Evolutionary conservation across 2,888 invertebrate genomes (phyloP).

Genomic region (Lypha dubia): DNA sequence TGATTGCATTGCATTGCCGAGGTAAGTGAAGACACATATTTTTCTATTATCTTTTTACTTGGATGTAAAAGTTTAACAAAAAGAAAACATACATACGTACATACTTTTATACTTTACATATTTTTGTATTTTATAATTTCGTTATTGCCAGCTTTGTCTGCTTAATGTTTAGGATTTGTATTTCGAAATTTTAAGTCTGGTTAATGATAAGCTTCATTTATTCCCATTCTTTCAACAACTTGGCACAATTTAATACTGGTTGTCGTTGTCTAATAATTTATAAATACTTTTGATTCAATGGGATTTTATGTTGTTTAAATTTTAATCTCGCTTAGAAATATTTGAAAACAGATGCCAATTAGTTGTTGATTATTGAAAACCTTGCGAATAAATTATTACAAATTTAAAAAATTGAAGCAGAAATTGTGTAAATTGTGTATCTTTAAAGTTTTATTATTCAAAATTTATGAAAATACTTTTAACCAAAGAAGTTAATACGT

Average conservation of each 20-base stretch:
- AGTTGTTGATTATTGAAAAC: neutral
- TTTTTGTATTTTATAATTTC: constrained; percentile 32
- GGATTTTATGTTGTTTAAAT: constrained; percentile 51
- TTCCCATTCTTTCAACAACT: constrained; percentile 45
- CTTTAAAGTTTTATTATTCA: neutral
- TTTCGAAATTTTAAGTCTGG: constrained; percentile 52
- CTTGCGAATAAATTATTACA: neutral
- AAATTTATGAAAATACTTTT: neutral
- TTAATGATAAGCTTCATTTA: constrained; percentile 62
- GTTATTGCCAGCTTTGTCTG: constrained; percentile 32
- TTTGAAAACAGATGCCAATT: neutral
- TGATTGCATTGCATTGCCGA: constrained; percentile 24
- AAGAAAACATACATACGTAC: too few species aligned
- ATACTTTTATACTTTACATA: neutral
- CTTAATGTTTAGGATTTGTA: constrained; percentile 48
- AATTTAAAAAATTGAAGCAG: neutral
- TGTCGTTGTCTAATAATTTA: constrained; percentile 29
- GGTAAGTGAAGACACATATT: constrained; percentile 45
- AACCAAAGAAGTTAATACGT: neutral
- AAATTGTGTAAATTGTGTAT: too few species aligned
- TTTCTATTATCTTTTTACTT: constrained; percentile 6
- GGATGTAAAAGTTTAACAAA: constrained; percentile 16
- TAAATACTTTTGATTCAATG: constrained; percentile 54
- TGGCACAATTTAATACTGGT: constrained; percentile 53
- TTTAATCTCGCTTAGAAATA: constrained; percentile 41